phyloP scores from a whole-genome alignment of 2,797 vertebrate species.

The Sphenodon punctatus region DNA sequence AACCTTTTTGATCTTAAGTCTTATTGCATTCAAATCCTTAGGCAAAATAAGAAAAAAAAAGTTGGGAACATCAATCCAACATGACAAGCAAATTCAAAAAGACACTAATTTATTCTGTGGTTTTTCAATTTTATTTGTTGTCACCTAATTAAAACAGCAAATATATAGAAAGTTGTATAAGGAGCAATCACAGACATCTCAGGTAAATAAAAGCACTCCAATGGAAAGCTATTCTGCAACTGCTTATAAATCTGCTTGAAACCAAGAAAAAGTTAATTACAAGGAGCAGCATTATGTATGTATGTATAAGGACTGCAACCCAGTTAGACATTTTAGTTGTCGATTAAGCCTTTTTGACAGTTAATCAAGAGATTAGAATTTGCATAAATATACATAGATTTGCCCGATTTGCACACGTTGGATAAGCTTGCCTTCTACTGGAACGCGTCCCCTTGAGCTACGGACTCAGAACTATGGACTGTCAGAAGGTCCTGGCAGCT shows the following conservation, averaged over 20 bases:
- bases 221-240: neutral
- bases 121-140: constrained; percentile 19
- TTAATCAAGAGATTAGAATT: no score
- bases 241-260: neutral
- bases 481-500: no score
- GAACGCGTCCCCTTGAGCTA: no score
- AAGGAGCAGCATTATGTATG: neutral
- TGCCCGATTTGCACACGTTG: no score
- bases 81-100: constrained; percentile 50
- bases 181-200: neutral
- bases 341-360: no score
- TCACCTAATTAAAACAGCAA: constrained; percentile 16
- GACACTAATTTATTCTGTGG: constrained; percentile 1
- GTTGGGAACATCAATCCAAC: constrained; percentile 43
- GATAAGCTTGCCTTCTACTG: no score
- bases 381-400: no score
- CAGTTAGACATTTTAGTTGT: no score
- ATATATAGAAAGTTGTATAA: constrained; percentile 11
- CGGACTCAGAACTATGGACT: no score
- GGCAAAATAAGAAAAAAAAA: constrained; percentile 32
- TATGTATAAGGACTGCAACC: no score
- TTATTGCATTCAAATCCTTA: constrained; percentile 47
- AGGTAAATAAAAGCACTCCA: neutral
- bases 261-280: neutral
- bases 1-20: constrained; percentile 62